Evolutionary conservation across 1,140 invertebrate genomes (phyloP).

Genomic region (Sarcophaga bullata): DNA sequence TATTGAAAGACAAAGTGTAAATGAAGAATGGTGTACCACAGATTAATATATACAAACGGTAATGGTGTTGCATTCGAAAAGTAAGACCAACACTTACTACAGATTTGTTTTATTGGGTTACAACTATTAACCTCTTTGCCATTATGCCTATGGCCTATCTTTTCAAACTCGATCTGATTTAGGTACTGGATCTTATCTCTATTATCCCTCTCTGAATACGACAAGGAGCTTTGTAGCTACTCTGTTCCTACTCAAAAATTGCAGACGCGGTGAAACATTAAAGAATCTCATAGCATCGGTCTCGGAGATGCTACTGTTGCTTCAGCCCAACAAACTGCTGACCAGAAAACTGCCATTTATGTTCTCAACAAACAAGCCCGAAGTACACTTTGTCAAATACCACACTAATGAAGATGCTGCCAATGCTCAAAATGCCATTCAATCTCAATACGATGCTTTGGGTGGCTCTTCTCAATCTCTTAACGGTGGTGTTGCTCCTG

Average conservation of each 20-base stretch:
- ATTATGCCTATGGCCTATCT: conserved; percentile 55
- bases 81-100: no score
- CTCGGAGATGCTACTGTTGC: conserved; percentile 72
- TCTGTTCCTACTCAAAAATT: conserved; percentile 50
- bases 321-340: conserved; percentile 72
- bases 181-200: background rate
- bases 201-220: no score
- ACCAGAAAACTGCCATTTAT: conserved; percentile 87
- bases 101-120: no score
- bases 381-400: conserved; percentile 60
- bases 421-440: conserved; percentile 57
- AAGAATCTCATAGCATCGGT: conserved; percentile 72
- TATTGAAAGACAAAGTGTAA: background rate
- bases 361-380: conserved; percentile 78
- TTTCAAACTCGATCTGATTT: conserved; percentile 48
- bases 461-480: conserved; percentile 49
- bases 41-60: background rate
- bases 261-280: conserved; percentile 75
- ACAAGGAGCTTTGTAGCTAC: conserved; percentile 57
- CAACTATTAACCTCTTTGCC: conserved; percentile 59
- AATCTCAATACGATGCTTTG: conserved; percentile 53
- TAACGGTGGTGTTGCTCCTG: conserved; percentile 56
- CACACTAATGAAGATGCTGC: conserved; percentile 55
- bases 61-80: conserved; percentile 49
- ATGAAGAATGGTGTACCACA: background rate